Base-by-base conservation (phyloP, 2,113 vertebrate species). In the Cromileptes altivelis region DNA sequence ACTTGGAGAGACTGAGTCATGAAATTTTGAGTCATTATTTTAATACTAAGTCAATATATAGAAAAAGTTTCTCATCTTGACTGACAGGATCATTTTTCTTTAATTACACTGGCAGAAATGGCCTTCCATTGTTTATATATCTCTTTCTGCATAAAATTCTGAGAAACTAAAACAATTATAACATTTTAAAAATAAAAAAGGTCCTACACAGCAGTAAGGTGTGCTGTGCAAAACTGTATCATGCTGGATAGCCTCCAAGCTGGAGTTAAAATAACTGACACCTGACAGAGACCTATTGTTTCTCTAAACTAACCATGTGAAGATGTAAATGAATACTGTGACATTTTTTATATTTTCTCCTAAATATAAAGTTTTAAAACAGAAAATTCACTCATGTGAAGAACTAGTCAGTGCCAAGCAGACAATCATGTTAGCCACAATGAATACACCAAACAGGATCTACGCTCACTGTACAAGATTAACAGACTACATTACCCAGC, bases 71-170 rank as follows among this genome's bases (percentile, higher is more conserved):
- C 33, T 37, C 33, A 7, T 37, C 33, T 6, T 37, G 33, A 37
- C 33, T 37, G 33, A 37, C 33, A 37, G 33, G 33, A 37, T 37
- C 33, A 7, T 37, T 45, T 7, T 45, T 45, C 11, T 45, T 45
- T 45, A 2, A 45, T 45, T 3, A 45, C 42, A 45, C 42, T 45
- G 10, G 8, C 8, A 3, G 42, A 10, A 45, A 45, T 12, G 42
- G 42, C 8, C 11, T 9, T 45, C 8, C 11, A 45, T 45, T 45
- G 56, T 63, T 21, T 62, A 68, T 64, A 62, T 40, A 11, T 78
- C 10, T 89, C 45, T 74, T 27, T 67, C 49, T 87, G 30, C 23
- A 80, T 86, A 81, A 85, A 89, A 77, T 33, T 90, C 65, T 84
- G 37, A 76, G 23, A 19, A 70, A 37, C 45, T 58, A 49, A 81